A percentile compares a stretch with the other conserved stretches of the same genome.
These are phyloP conservation scores for Drosophila pachea DNA, from an alignment of 1,140 invertebrate species.

Conservation along the genomic window DNA sequence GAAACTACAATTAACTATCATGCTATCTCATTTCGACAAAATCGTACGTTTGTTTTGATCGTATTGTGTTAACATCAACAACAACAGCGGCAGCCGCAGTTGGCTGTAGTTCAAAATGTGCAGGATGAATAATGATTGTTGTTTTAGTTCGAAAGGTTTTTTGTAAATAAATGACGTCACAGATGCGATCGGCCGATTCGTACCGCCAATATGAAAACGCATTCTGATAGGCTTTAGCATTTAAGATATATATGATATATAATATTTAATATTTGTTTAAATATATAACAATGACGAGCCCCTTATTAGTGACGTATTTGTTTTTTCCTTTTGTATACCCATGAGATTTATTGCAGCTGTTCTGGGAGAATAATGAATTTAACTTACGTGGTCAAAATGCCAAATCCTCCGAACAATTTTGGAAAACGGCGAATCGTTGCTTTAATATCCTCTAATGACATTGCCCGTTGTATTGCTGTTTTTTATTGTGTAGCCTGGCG, in stretches of 20 bases:
- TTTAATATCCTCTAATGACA: constrained; percentile 72
- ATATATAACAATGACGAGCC: constrained; percentile 31
- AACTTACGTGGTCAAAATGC: constrained; percentile 74
- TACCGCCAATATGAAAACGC: constrained; percentile 57
- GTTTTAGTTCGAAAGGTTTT: constrained; percentile 5
- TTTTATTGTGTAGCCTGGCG: constrained; percentile 33
- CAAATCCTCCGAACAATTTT: constrained; percentile 69
- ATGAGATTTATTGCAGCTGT: constrained; percentile 9
- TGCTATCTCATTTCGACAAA: constrained; percentile 72
- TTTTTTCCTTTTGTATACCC: not conserved
- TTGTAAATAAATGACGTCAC: constrained; percentile 75
- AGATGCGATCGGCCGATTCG: constrained; percentile 33
- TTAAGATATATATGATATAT: constrained; percentile 2
- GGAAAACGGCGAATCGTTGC: constrained; percentile 65
- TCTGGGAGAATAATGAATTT: not conserved
- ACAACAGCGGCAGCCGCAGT: constrained; percentile 21
- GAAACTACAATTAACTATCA: constrained; percentile 39
- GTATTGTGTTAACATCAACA: constrained; percentile 37
- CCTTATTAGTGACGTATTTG: constrained; percentile 1
- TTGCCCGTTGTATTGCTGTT: constrained; percentile 50
- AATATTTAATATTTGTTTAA: not conserved
- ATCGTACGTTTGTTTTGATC: constrained; percentile 77
- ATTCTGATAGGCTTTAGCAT: constrained; percentile 22
- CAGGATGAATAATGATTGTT: constrained; percentile 35
- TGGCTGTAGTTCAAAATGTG: constrained; percentile 19